Conservation (phyloP, 2,888 invertebrate species). For the Limenitis arthemis region DNA sequence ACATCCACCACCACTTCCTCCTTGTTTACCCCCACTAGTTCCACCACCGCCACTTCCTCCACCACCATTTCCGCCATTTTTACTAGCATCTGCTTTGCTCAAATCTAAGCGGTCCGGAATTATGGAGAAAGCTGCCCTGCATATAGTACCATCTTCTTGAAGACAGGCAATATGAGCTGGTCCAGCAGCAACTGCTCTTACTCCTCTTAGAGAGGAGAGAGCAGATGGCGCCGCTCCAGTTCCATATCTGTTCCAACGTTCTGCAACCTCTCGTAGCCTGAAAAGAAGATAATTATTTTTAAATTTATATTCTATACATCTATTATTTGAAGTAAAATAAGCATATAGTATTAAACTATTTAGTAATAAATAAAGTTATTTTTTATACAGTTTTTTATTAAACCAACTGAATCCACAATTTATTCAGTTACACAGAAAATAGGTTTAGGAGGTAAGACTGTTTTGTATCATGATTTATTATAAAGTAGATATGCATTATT, state of each 20-base stretch:
- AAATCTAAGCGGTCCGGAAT: slow-evolving; percentile 92
- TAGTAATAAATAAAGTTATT: no score
- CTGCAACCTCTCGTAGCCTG: slow-evolving; percentile 94
- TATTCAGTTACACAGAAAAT: no score
- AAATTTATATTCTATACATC: background rate
- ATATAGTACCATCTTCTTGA: slow-evolving; percentile 93
- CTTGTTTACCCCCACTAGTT: slow-evolving; percentile 69
- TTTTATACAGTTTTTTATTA: no score
- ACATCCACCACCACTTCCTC: slow-evolving; percentile 72
- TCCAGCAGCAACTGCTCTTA: slow-evolving; percentile 91
- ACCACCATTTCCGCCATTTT: slow-evolving; percentile 64
- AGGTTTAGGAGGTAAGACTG: no score
- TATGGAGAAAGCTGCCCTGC: slow-evolving; percentile 92
- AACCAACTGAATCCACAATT: no score
- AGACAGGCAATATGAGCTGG: slow-evolving; percentile 93
- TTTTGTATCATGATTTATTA: no score
- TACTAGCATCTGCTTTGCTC: slow-evolving; percentile 79
- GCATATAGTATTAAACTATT: no score
- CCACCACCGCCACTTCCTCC: slow-evolving; percentile 67
- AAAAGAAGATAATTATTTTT: slow-evolving; percentile 33
- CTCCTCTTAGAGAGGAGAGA: slow-evolving; percentile 83
- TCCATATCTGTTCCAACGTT: slow-evolving; percentile 93
- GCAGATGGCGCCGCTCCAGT: slow-evolving; percentile 79
- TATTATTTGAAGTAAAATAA: background rate
- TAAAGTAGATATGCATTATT: no score